These are phyloP conservation scores for Cyrtorhinus lividipennis DNA, from an alignment of 1,140 invertebrate genomes.

Conservation along the genomic window DNA sequence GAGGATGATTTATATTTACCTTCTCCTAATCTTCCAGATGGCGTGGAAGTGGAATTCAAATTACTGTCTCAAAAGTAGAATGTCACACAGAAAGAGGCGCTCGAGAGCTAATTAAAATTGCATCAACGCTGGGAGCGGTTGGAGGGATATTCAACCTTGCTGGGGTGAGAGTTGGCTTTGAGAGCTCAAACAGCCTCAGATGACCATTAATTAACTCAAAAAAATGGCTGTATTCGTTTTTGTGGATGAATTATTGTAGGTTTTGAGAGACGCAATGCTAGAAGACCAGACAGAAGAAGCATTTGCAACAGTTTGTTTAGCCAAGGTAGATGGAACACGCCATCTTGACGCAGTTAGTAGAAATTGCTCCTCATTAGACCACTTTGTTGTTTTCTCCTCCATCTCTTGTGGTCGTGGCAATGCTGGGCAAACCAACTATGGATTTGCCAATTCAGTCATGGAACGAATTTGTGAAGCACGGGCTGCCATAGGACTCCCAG, in stretches of 20 bases:
- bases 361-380: slow-evolving; percentile 61
- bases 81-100: slow-evolving; percentile 48
- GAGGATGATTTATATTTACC: too few species aligned
- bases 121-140: slow-evolving; percentile 56
- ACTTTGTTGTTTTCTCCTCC: slow-evolving; percentile 90
- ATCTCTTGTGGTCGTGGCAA: slow-evolving; percentile 90
- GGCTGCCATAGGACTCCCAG: slow-evolving; percentile 60
- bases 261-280: neutral
- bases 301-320: slow-evolving; percentile 57
- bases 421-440: slow-evolving; percentile 89
- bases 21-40: too few species aligned
- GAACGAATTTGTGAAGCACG: slow-evolving; percentile 82
- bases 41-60: slow-evolving; percentile 49
- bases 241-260: too few species aligned
- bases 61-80: slow-evolving; percentile 56
- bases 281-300: slow-evolving; percentile 72
- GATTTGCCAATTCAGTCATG: slow-evolving; percentile 90
- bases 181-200: neutral
- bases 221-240: too few species aligned
- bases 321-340: slow-evolving; percentile 63
- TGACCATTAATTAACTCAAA: too few species aligned
- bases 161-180: slow-evolving; percentile 39
- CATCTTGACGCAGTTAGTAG: slow-evolving; percentile 60
- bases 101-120: slow-evolving; percentile 49
- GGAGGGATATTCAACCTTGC: slow-evolving; percentile 93